Conservation (phyloP, 2,113 vertebrate species). For the Anolis sagrei region DNA sequence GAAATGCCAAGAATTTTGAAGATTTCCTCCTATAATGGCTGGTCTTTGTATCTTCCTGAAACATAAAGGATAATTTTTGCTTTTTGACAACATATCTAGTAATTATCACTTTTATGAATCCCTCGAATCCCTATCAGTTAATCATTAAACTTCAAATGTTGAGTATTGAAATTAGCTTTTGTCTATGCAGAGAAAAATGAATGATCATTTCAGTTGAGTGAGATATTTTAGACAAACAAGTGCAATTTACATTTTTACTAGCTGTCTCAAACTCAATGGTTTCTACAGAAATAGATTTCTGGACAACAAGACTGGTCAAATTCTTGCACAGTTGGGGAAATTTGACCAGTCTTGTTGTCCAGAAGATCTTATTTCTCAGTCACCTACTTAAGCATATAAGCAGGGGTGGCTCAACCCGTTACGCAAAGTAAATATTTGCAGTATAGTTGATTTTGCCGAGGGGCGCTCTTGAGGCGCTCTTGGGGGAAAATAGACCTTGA, state of each 20-base stretch:
- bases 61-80: neutral
- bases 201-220: constrained; percentile 68
- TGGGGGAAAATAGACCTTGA: no score
- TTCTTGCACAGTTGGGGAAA: constrained; percentile 68
- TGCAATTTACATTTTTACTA: constrained; percentile 74
- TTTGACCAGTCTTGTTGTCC: constrained; percentile 62
- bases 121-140: neutral
- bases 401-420: no score
- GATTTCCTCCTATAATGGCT: no score
- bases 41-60: neutral
- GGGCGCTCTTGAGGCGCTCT: no score
- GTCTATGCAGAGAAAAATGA: constrained; percentile 70
- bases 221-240: constrained; percentile 73
- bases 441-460: no score
- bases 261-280: constrained; percentile 70
- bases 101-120: neutral
- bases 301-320: no score
- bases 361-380: constrained; percentile 68
- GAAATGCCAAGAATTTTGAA: no score
- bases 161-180: constrained; percentile 62
- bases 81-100: neutral
- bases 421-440: no score
- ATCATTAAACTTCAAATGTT: constrained; percentile 29
- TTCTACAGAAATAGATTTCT: constrained; percentile 73
- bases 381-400: constrained; percentile 53